Evolutionary conservation across 2,888 invertebrate genomes (phyloP).

Genomic region (Lepidochrysops patricia): DNA sequence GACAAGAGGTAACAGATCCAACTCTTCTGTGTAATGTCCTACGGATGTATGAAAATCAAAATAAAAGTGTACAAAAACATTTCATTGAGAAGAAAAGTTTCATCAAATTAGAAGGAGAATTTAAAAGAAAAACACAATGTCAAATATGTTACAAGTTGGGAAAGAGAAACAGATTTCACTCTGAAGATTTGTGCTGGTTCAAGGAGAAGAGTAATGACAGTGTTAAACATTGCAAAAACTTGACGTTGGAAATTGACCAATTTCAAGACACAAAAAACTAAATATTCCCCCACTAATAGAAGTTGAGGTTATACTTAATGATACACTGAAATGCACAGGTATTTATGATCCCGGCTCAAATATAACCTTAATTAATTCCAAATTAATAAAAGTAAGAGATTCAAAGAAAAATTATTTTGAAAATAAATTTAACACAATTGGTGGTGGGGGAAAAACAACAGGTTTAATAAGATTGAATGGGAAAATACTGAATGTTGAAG

Average conservation of each 20-base stretch:
- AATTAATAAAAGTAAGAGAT: slow-evolving; percentile 12
- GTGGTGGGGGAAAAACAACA: slow-evolving; percentile 14
- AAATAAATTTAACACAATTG: slow-evolving; percentile 15
- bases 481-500: slow-evolving; percentile 7
- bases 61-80: slow-evolving; percentile 8
- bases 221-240: slow-evolving; percentile 15
- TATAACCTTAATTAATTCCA: slow-evolving; percentile 18
- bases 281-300: slow-evolving; percentile 16
- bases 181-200: slow-evolving; percentile 20
- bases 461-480: slow-evolving; percentile 15
- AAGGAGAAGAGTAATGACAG: slow-evolving; percentile 16
- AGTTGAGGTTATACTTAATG: slow-evolving; percentile 14
- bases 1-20: slow-evolving; percentile 13
- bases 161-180: slow-evolving; percentile 18
- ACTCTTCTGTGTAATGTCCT: slow-evolving; percentile 14
- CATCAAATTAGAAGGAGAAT: slow-evolving; percentile 14
- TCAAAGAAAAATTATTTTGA: slow-evolving; percentile 10
- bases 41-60: slow-evolving; percentile 15
- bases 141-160: slow-evolving; percentile 17
- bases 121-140: slow-evolving; percentile 11
- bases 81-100: slow-evolving; percentile 10
- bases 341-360: slow-evolving; percentile 18
- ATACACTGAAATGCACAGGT: slow-evolving; percentile 18
- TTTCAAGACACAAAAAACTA: slow-evolving; percentile 21
- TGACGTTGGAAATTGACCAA: slow-evolving; percentile 19